A percentile compares a stretch with the other conserved stretches of the same genome.
phyloP scores from a whole-genome alignment of 92 coral and sea anemone species.

The Phymanthus crucifer region DNA sequence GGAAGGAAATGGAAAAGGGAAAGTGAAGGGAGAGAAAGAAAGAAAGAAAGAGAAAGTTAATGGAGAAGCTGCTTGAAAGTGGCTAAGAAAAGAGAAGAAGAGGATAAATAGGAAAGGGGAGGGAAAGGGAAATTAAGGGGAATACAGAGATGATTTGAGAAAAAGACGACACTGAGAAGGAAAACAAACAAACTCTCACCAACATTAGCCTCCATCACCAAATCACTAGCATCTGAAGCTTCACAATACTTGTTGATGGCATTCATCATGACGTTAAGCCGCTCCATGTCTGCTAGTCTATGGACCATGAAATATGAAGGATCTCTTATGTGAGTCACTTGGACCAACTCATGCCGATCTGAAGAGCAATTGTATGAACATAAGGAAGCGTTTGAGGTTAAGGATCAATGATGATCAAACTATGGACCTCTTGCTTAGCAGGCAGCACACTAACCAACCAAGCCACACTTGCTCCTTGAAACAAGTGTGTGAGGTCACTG shows the following conservation, averaged over 20 bases:
- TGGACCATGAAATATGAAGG: constrained; percentile 92
- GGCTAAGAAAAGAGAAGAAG: too few relatives aligned
- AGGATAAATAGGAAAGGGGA: background rate
- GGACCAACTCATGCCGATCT: constrained; percentile 90
- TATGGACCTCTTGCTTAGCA: too few relatives aligned
- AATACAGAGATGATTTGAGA: too few relatives aligned
- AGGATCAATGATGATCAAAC: too few relatives aligned
- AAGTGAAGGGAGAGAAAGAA: too few relatives aligned
- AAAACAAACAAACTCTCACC: constrained; percentile 48
- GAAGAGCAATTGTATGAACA: constrained; percentile 1
- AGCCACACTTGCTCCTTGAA: too few relatives aligned
- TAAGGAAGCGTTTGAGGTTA: background rate
- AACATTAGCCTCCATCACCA: constrained; percentile 71
- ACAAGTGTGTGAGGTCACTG: too few relatives aligned
- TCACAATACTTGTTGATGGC: constrained; percentile 81
- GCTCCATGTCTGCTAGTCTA: constrained; percentile 84
- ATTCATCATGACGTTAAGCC: constrained; percentile 82
- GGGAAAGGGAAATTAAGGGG: too few relatives aligned
- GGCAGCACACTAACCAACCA: too few relatives aligned
- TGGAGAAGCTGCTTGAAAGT: too few relatives aligned
- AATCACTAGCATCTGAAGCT: constrained; percentile 72
- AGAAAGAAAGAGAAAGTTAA: background rate
- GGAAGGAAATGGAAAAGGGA: too few relatives aligned
- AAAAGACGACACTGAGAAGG: too few relatives aligned
- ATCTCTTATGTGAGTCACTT: constrained; percentile 85